A percentile compares a stretch with the other conserved stretches of the same genome.
Evolutionary conservation across 2,113 vertebrate genomes (phyloP).

Genomic region (Pyrgilauda ruficollis): DNA sequence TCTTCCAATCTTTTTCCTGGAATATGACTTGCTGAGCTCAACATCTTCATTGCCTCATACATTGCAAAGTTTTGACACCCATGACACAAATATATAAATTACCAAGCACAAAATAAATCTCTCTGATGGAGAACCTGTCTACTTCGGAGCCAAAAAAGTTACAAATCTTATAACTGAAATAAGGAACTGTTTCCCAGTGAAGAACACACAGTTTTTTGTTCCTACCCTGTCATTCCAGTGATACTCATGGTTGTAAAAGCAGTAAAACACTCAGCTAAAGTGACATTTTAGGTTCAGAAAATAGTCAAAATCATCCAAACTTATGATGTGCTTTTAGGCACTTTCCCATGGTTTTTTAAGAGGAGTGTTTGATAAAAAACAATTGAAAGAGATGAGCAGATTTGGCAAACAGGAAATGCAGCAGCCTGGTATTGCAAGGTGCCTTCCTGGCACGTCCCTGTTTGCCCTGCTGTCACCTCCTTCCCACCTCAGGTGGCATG

Average conservation of each 20-base stretch:
- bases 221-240: background rate
- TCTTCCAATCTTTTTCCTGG: background rate
- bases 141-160: background rate
- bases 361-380: background rate
- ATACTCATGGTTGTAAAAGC: background rate
- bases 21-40: background rate
- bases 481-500: background rate
- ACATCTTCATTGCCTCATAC: background rate
- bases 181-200: background rate
- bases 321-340: background rate
- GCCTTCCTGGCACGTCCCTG: background rate
- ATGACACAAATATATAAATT: background rate
- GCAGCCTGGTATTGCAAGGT: background rate
- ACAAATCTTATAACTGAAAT: background rate
- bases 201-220: background rate
- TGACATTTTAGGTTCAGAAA: background rate
- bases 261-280: background rate
- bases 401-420: background rate
- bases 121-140: background rate
- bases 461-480: background rate
- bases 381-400: background rate
- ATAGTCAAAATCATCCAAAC: background rate
- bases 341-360: background rate
- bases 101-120: background rate
- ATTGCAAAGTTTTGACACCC: background rate